Evolutionary conservation across 2,888 invertebrate genomes (phyloP), one percentile per base, ranked within the genome.

Genomic region (Frankliniella intonsa): DNA sequence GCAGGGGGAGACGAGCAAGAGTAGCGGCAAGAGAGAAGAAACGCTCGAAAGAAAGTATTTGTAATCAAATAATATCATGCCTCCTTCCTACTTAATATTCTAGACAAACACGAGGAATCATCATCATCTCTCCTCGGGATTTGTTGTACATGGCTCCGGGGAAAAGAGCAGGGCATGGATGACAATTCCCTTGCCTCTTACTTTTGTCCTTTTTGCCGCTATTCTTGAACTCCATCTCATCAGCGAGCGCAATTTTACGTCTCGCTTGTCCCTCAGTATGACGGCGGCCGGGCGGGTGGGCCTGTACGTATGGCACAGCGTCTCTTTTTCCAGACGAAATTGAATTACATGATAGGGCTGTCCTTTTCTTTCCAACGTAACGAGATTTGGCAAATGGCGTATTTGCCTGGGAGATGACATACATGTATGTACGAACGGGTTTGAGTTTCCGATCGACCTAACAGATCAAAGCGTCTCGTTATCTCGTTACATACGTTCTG

Each of bases 41-140:
- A 19, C 62, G 22, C 69, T 22, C 9, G 22, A 69, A 19, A 76
- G 22, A 22, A 69, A 69, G 11, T 19, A 22, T 62, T n/a, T 25
- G 25, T 76, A 76, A 76, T 76, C 25, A 22, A 76, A 76, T 76
- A 76, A 76, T 76, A 76, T 76, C 69, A 76, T 76, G 69, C 69
- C 69, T 12, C 22, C 25, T 22, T 76, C 22, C n/a, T 12, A 22
- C 25, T 22, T 76, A 76, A 76, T 22, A 76, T 76, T 76, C 25
- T 25, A 12, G 8, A 76, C 69, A 76, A 76, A 76, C 69, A 25
- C 25, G 55, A 55, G 38, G 38, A 38, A 38, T 38, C 38, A 38
- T 38, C 38, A 38, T 38, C 38, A 38, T 38, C 38, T 38, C 5
- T 38, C 38, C 38, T 38, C 38, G 38, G 38, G 38, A 38, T 38